Conservation (phyloP, 2,113 vertebrate species). For the Cyphomyrus discorhynchus region DNA sequence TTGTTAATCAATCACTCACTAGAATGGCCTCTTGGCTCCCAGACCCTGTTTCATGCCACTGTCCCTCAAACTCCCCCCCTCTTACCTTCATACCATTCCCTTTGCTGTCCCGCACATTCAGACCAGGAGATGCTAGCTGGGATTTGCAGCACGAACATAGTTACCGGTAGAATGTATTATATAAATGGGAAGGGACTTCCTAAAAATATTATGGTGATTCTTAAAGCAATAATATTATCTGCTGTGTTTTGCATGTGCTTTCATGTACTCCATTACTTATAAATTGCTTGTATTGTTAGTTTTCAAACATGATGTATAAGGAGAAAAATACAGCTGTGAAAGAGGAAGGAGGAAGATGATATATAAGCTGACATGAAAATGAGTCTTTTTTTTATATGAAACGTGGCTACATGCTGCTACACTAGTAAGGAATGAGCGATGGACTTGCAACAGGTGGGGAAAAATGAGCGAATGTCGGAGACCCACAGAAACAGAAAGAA, state of each 20-base stretch:
- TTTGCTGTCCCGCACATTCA: not conserved
- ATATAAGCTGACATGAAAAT: not conserved
- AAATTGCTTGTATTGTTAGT: not conserved
- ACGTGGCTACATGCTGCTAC: not conserved
- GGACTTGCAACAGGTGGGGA: not conserved
- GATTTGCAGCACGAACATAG: not conserved
- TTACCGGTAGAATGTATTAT: not conserved
- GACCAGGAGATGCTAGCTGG: not conserved
- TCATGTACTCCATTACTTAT: not conserved
- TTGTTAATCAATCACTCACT: conserved; percentile 7
- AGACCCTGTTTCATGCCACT: not conserved
- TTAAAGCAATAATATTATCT: not conserved
- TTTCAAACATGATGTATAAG: not conserved
- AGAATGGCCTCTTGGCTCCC: not conserved
- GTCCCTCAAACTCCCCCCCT: not conserved
- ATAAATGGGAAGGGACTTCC: not conserved
- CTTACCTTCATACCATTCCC: not conserved
- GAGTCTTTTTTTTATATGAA: not conserved
- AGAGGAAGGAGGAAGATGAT: not conserved
- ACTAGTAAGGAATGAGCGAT: not conserved
- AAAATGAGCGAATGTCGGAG: not conserved
- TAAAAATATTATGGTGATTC: not conserved
- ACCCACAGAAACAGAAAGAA: not conserved
- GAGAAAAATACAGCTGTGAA: no score
- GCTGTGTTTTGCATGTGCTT: not conserved